Evolutionary conservation across 1,140 invertebrate genomes (phyloP).

Genomic region (Myzus persicae): DNA sequence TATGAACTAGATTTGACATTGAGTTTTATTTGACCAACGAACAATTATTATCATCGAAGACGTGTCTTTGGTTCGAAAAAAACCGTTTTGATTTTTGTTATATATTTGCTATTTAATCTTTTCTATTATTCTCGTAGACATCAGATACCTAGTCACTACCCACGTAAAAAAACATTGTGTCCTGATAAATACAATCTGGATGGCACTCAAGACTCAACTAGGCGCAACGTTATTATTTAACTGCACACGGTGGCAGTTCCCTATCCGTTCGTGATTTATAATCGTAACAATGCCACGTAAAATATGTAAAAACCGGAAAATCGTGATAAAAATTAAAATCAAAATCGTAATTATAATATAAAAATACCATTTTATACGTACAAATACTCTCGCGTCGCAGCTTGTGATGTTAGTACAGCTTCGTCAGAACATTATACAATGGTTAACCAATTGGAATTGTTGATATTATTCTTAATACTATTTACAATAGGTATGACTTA

Average conservation of each 20-base stretch:
- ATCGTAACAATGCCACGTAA: background rate
- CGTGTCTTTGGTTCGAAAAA: background rate
- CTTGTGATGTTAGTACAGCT: background rate
- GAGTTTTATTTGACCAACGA: background rate
- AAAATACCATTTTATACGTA: background rate
- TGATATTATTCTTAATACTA: background rate
- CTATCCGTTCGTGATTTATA: background rate
- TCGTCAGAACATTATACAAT: background rate
- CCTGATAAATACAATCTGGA: background rate
- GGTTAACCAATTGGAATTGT: background rate
- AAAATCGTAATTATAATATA: background rate
- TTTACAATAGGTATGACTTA: background rate
- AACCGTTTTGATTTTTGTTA: background rate
- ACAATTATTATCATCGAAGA: background rate
- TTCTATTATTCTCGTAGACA: background rate
- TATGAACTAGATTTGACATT: background rate
- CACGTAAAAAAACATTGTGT: too few relatives aligned
- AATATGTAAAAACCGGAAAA: background rate
- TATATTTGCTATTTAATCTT: background rate
- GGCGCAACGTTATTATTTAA: background rate
- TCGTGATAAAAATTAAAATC: background rate
- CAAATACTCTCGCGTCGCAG: background rate
- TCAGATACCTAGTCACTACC: background rate
- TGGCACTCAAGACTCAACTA: background rate
- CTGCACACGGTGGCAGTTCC: background rate